These are phyloP conservation scores for Shargacucullia verbasci DNA, from an alignment of 2,888 invertebrate species.

Conservation along the genomic window DNA sequence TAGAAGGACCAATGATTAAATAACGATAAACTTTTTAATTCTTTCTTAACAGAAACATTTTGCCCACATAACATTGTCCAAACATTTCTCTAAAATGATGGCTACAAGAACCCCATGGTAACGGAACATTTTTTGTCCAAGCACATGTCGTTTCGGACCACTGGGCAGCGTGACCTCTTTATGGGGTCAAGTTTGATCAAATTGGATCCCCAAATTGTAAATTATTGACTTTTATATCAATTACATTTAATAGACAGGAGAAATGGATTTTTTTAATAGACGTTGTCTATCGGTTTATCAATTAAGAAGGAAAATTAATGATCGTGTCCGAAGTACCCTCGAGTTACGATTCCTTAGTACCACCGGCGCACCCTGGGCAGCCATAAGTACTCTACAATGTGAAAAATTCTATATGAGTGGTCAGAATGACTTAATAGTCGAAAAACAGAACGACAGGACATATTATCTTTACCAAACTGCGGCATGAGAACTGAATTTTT, in stretches of 20 bases:
- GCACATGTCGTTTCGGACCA: conserved; percentile 72
- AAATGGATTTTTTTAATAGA: conserved; percentile 37
- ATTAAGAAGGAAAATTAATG: conserved; percentile 13
- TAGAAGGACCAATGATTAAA: too few species aligned
- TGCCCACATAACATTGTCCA: background rate
- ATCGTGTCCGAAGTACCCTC: too few species aligned
- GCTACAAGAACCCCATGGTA: conserved; percentile 30
- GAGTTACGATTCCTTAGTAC: too few species aligned
- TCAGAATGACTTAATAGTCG: too few species aligned
- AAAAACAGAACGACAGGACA: too few species aligned
- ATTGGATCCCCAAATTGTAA: conserved; percentile 60
- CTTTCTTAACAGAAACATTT: background rate
- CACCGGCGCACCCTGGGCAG: too few species aligned
- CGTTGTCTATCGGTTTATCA: conserved; percentile 8
- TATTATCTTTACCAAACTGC: too few species aligned
- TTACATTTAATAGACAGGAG: conserved; percentile 46
- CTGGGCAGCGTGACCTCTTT: conserved; percentile 72
- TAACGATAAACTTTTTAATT: too few species aligned
- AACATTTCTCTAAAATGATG: conserved; percentile 32
- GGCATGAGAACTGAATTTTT: too few species aligned
- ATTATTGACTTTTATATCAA: conserved; percentile 60
- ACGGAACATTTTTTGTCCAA: conserved; percentile 55
- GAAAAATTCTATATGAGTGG: too few species aligned
- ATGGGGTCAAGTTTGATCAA: conserved; percentile 76
- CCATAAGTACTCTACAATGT: too few species aligned